Conservation (phyloP, 1,140 invertebrate genomes). For the Stenopsyche tienmushanensis region DNA sequence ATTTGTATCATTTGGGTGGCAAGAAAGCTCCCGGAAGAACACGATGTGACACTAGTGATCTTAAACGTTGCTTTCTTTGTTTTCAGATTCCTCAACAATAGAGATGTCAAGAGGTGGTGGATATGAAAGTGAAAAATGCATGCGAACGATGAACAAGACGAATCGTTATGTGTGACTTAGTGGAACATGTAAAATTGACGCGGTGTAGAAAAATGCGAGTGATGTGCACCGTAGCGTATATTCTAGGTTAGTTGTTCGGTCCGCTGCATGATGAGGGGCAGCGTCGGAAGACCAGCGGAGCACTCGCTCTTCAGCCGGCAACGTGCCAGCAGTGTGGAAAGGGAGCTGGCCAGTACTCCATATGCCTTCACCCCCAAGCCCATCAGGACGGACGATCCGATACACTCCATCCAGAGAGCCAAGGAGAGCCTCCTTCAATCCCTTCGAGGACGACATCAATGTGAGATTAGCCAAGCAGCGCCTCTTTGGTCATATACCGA, state of each 20-base stretch:
- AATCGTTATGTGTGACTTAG: neutral
- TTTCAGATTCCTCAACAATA: too few relatives aligned
- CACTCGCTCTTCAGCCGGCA: slow-evolving; percentile 51
- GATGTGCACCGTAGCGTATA: slow-evolving; percentile 6
- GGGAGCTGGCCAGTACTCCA: slow-evolving; percentile 54
- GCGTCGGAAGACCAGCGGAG: slow-evolving; percentile 39
- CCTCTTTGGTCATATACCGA: slow-evolving; percentile 27
- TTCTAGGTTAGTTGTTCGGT: slow-evolving; percentile 18
- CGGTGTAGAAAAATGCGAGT: slow-evolving; percentile 8
- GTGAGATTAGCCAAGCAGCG: slow-evolving; percentile 38
- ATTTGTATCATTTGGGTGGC: too few relatives aligned
- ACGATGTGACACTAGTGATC: too few relatives aligned
- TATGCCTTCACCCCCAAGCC: slow-evolving; percentile 50
- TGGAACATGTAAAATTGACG: slow-evolving; percentile 2
- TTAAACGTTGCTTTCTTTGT: too few relatives aligned
- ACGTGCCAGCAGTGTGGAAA: slow-evolving; percentile 54
- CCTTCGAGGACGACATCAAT: slow-evolving; percentile 39
- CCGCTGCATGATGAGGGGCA: slow-evolving; percentile 30
- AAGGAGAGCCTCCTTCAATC: slow-evolving; percentile 33
- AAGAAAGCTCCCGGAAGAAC: too few relatives aligned
- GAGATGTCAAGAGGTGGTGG: neutral
- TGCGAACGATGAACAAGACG: neutral
- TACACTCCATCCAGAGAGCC: slow-evolving; percentile 38
- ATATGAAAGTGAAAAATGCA: slow-evolving; percentile 9
- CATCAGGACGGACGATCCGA: slow-evolving; percentile 38